Base-by-base conservation (phyloP, 1,140 invertebrate genomes). In the Antheraea mylitta region DNA sequence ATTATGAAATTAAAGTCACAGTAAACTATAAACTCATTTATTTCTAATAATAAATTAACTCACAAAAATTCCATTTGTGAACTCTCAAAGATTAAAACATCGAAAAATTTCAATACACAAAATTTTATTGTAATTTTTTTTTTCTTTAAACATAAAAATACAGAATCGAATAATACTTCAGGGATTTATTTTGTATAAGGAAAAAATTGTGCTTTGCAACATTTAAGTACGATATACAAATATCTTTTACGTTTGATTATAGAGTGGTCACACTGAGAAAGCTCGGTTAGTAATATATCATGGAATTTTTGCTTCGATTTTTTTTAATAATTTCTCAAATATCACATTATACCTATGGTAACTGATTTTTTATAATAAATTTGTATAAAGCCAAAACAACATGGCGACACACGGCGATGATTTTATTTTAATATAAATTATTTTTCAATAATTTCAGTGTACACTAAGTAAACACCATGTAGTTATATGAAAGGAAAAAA, bases 41-140 rank as follows among this genome's bases (percentile, higher is more conserved):
- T 63, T 63, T 37, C 61, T 63, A 63, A 63, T 63, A 63, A 63
- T 63, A 63, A 63, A 63, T 63, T 63, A 63, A 63, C 18, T 61
- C 61, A 30, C 30, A 30, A 63, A 63, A 63, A 37, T 63, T 63
- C 59, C 61, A 63, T 63, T 18, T 37, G 37, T 36, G 61, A 8
- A 63, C 61, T 16, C 61, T 63, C 61, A 63, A 30, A 37, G 61
- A n/a, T 22, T 63, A 63, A 37, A 63, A 63, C 30, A 53, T 53
- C 45, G 59, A 61, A 16, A n/a, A 18, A 61, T 22, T 13, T 30
- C 22, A 13, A 63, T 37, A 63, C 61, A 53, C 45, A 53, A 13
- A 53, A 53, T 53, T 53, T 53, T 42, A 42, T 42, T 42, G 38
- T 42, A 4, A 11, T 42, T 16, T 53, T 53, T 53, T 48, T 48